These are phyloP conservation scores for Drosophila dives DNA, from an alignment of 2,888 invertebrate genomes.

Conservation along the genomic window DNA sequence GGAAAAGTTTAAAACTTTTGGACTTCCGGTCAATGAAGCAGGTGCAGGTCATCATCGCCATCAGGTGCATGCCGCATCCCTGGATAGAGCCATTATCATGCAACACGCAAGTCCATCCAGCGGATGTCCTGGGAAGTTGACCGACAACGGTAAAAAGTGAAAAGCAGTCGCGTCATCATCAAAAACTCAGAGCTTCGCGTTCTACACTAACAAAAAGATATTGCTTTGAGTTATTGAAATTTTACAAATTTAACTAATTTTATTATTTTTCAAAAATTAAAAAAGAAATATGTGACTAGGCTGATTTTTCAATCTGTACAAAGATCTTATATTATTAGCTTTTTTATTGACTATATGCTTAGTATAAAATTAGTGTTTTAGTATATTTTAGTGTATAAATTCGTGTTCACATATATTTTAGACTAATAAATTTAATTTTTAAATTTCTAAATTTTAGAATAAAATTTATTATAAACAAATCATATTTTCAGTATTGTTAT, in stretches of 20 bases:
- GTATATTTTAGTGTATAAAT: too few species aligned
- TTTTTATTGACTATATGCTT: too few species aligned
- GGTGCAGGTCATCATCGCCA: conserved; percentile 78
- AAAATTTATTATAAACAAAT: too few species aligned
- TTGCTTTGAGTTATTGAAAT: neutral
- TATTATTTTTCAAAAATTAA: neutral
- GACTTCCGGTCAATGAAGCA: conserved; percentile 76
- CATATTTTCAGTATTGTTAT: neutral
- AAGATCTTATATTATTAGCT: too few species aligned
- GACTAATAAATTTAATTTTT: too few species aligned
- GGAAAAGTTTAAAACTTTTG: conserved; percentile 80
- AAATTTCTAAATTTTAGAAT: neutral
- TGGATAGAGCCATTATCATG: conserved; percentile 70
- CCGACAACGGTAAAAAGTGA: conserved; percentile 66
- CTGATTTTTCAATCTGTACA: too few species aligned
- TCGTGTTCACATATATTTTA: too few species aligned
- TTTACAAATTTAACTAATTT: neutral
- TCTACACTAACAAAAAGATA: neutral
- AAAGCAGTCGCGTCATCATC: conserved; percentile 71
- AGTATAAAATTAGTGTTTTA: too few species aligned
- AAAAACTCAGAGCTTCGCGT: conserved; percentile 7
- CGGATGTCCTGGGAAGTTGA: conserved; percentile 64
- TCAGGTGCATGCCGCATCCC: conserved; percentile 77
- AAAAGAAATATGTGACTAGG: too few species aligned
- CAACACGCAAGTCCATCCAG: conserved; percentile 63